Base-by-base conservation (phyloP, 2,113 vertebrate genomes). In the Corvus hawaiiensis region DNA sequence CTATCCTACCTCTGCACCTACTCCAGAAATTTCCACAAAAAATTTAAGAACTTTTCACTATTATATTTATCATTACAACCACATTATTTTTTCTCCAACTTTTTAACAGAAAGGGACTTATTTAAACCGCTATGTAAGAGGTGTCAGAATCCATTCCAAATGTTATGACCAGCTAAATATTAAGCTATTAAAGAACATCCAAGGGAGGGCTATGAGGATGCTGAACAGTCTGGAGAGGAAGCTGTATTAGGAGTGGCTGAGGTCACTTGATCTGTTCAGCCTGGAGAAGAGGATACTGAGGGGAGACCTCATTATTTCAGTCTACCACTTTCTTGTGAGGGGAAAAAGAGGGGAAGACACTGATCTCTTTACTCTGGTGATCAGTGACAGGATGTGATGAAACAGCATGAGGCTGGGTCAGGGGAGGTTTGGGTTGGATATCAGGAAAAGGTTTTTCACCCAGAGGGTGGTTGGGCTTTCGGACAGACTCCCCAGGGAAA, bases 211-310 rank as follows among this genome's bases (percentile, higher is more conserved):
- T 0, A 28, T 19, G 4, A 51, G 10, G 14, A 13, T 20, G 9
- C 15, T 37, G 12, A 58, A 32, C 9, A 28, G 12, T 58, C 8
- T 58, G 10, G 8, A 58, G 21, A 12, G 8, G 23, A 56, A 66
- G 15, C 2, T 0, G 0, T 44, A 4, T 22, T 6, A 64, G 12
- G 5, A 51, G 37, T 5, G 4, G 6, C 37, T 30, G 13, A 67
- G 9, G 13, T 67, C 23, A 10, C 27, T 67, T 52, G 27, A 7
- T 17, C 28, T 52, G 13, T 23, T 39, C 33, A 59, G 52, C 15
- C 10, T 44, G 59, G 27, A 49, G 30, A 12, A 58, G n/a, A 56
- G 9, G 30, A 37, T 9, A 58, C 67, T 44, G 59, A 66, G 10
- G 15, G 10, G 18, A 37, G 11, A 73, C 32, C 13, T 33, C 51